Evolutionary conservation across 2,888 invertebrate species (phyloP).

Genomic region (Tetheella fluctuosa): DNA sequence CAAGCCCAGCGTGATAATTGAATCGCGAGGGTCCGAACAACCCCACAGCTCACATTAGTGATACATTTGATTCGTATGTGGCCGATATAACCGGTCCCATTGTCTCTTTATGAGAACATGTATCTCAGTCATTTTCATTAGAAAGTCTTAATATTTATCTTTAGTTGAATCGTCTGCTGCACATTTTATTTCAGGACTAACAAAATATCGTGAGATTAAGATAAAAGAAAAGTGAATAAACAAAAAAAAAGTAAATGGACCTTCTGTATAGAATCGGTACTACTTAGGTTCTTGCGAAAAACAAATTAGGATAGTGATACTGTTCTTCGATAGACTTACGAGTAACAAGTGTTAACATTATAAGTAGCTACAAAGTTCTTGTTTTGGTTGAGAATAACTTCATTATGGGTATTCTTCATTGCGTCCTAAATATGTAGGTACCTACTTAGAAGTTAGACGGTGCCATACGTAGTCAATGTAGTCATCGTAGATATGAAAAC

Average conservation of each 20-base stretch:
- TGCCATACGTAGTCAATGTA: neutral
- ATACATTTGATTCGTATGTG: constrained; percentile 78
- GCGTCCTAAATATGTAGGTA: neutral
- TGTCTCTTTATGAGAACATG: constrained; percentile 36
- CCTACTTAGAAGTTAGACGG: neutral
- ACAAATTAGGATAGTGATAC: too few relatives aligned
- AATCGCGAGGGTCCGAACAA: constrained; percentile 71
- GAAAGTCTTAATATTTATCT: constrained; percentile 7
- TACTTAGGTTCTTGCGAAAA: too few relatives aligned
- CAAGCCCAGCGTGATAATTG: constrained; percentile 78
- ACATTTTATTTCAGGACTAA: neutral
- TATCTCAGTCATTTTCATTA: constrained; percentile 13
- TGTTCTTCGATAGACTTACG: neutral
- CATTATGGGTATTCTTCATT: neutral
- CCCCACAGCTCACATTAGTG: constrained; percentile 65
- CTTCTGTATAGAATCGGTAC: too few relatives aligned
- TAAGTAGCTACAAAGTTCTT: too few relatives aligned
- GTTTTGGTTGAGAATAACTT: too few relatives aligned
- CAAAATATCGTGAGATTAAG: neutral
- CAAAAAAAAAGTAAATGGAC: too few relatives aligned
- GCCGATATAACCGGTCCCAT: constrained; percentile 51
- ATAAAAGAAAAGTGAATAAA: neutral
- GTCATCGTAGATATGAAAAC: constrained; percentile 47
- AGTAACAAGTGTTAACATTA: neutral
- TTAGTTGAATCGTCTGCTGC: neutral